A percentile compares a stretch with the other conserved stretches of the same genome.
Conservation (phyloP, 2,113 vertebrate genomes). For the Entelurus aequoreus region DNA sequence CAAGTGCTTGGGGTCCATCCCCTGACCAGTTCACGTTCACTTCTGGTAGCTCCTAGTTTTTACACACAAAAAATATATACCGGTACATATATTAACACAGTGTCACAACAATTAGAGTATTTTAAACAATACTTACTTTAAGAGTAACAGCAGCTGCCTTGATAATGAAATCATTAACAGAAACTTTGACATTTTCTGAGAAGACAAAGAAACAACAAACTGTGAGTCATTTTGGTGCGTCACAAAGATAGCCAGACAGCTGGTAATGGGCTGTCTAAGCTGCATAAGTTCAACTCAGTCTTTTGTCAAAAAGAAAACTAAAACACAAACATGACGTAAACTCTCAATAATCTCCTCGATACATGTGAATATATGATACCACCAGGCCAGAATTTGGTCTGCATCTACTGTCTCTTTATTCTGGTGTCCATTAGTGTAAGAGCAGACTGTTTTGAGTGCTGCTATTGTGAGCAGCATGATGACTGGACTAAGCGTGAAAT, state of each 20-base stretch:
- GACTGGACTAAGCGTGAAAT: slow-evolving; percentile 67
- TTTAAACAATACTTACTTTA: slow-evolving; percentile 77
- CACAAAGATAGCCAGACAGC: not conserved
- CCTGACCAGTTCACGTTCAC: slow-evolving; percentile 89
- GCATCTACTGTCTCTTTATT: slow-evolving; percentile 32
- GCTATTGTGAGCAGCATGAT: slow-evolving; percentile 43
- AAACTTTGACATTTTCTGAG: slow-evolving; percentile 90
- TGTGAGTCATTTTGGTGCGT: slow-evolving; percentile 10
- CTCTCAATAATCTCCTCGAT: not conserved
- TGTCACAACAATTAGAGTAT: slow-evolving; percentile 2
- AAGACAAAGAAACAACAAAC: slow-evolving; percentile 33
- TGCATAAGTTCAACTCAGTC: not conserved
- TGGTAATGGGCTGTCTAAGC: not conserved
- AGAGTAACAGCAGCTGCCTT: slow-evolving; percentile 90
- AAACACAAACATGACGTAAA: not conserved
- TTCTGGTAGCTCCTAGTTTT: slow-evolving; percentile 84
- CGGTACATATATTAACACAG: not conserved
- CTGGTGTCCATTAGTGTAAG: slow-evolving; percentile 37
- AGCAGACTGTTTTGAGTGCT: slow-evolving; percentile 57
- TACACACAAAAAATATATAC: not conserved
- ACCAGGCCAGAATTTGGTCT: slow-evolving; percentile 12
- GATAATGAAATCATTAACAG: slow-evolving; percentile 97
- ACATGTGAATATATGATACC: slow-evolving; percentile 4
- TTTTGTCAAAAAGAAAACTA: not conserved
- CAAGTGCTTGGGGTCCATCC: slow-evolving; percentile 76